Percentiles rank a stretch among this genome's conserved stretches.
These are phyloP conservation scores for Ciona savignyi DNA, from an alignment of 23 tunicate genomes.

Conservation along the genomic window DNA sequence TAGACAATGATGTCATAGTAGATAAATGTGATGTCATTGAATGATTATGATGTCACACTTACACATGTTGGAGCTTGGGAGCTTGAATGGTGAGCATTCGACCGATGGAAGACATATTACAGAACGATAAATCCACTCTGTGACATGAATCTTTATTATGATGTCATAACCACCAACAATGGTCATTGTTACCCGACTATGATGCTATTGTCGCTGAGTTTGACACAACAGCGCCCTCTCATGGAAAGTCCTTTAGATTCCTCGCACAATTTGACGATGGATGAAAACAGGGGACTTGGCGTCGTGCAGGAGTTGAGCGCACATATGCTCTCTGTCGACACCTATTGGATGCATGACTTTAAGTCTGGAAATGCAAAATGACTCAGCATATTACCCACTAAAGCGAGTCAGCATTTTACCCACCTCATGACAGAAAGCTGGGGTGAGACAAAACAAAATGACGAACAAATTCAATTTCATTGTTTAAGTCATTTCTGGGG, in stretches of 20 bases:
- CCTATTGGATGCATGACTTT: neutral
- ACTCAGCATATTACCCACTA: neutral
- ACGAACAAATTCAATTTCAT: too few species aligned
- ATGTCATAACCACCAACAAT: too few species aligned
- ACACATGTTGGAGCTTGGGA: neutral
- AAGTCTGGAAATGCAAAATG: neutral
- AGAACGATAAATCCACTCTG: slow-evolving; percentile 5
- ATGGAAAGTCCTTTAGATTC: neutral
- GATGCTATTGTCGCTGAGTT: neutral
- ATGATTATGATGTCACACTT: neutral
- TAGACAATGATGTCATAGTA: too few species aligned
- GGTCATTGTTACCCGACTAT: neutral
- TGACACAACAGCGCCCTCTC: slow-evolving; percentile 3
- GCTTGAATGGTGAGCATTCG: neutral
- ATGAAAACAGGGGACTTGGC: neutral
- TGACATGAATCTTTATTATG: too few species aligned
- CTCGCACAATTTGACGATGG: neutral
- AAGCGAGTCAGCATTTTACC: too few species aligned
- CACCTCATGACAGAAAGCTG: too few species aligned
- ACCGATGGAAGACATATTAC: neutral
- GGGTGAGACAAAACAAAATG: too few species aligned
- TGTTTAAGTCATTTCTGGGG: too few species aligned
- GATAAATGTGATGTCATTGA: neutral
- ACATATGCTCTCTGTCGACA: slow-evolving; percentile 1
- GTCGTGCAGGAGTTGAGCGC: neutral